phyloP scores from a whole-genome alignment of 2,797 vertebrate species.

The Sternotherus odoratus region DNA sequence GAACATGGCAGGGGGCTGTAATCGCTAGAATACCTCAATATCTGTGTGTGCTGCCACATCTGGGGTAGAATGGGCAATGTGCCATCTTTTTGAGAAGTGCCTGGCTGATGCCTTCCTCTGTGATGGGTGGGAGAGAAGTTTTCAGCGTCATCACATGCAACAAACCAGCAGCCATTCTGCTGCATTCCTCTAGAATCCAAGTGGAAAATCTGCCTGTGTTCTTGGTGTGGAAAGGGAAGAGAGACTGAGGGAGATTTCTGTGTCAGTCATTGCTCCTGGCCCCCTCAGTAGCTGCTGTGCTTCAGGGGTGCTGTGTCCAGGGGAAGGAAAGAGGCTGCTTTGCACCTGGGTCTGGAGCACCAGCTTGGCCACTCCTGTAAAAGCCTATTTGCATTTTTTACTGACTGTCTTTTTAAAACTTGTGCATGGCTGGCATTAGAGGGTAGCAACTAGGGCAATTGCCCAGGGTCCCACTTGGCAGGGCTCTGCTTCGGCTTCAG shows the following conservation, averaged over 20 bases:
- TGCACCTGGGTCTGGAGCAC: not conserved
- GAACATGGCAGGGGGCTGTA: not conserved
- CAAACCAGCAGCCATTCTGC: not conserved
- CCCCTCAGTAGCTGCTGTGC: not conserved
- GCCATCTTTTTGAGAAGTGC: not conserved
- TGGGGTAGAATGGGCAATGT: not conserved
- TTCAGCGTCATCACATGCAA: not conserved
- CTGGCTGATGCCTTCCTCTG: not conserved
- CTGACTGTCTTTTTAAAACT: not conserved
- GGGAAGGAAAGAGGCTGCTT: not conserved
- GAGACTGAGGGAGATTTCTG: not conserved
- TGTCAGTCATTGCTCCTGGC: not conserved
- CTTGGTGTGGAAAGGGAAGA: not conserved
- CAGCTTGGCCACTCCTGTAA: not conserved
- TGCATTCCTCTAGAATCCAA: not conserved
- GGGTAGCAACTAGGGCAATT: not conserved
- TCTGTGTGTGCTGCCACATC: not conserved
- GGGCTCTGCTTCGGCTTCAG: not conserved
- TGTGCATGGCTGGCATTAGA: not conserved
- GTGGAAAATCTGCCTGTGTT: not conserved
- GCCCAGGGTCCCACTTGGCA: not conserved
- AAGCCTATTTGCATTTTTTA: not conserved
- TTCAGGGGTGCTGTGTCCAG: not conserved
- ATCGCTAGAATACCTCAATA: not conserved
- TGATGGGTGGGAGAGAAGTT: not conserved